These are phyloP conservation scores for Lasaia peninsularis DNA, from an alignment of 1,140 invertebrate species.

Conservation along the genomic window DNA sequence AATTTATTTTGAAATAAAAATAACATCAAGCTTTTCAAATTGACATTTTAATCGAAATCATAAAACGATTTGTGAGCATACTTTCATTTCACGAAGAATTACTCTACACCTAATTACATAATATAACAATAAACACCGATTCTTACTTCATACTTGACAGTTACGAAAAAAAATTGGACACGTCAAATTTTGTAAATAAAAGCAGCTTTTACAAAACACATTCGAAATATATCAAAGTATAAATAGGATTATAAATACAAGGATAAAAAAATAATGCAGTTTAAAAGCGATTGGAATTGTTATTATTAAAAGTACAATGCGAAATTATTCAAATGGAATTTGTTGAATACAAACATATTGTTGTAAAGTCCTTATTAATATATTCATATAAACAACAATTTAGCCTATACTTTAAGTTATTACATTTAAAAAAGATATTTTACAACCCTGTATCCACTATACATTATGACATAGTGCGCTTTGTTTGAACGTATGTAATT, in stretches of 20 bases:
- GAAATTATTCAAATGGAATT: conserved; percentile 62
- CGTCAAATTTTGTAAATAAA: conserved; percentile 10
- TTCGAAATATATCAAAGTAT: conserved; percentile 16
- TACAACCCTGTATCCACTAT: conserved; percentile 77
- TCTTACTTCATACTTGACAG: neutral
- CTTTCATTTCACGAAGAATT: conserved; percentile 59
- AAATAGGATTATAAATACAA: conserved; percentile 26
- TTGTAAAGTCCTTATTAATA: conserved; percentile 67
- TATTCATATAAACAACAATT: conserved; percentile 73
- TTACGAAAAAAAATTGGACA: neutral
- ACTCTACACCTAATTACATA: conserved; percentile 41
- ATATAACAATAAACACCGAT: conserved; percentile 41
- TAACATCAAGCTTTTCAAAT: conserved; percentile 74
- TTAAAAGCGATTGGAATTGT: conserved; percentile 56
- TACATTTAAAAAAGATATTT: conserved; percentile 71
- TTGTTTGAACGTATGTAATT: conserved; percentile 37
- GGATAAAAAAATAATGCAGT: conserved; percentile 62
- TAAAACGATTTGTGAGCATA: conserved; percentile 69
- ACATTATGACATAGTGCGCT: conserved; percentile 65
- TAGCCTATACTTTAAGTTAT: conserved; percentile 65
- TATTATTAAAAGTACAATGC: conserved; percentile 48
- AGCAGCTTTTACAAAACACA: conserved; percentile 8
- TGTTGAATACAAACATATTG: conserved; percentile 62
- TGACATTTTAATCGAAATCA: conserved; percentile 65
- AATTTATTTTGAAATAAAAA: conserved; percentile 73